Evolutionary conservation across 2,888 invertebrate genomes (phyloP), one percentile per base, ranked within the genome.

Genomic region (Thera obeliscata): DNA sequence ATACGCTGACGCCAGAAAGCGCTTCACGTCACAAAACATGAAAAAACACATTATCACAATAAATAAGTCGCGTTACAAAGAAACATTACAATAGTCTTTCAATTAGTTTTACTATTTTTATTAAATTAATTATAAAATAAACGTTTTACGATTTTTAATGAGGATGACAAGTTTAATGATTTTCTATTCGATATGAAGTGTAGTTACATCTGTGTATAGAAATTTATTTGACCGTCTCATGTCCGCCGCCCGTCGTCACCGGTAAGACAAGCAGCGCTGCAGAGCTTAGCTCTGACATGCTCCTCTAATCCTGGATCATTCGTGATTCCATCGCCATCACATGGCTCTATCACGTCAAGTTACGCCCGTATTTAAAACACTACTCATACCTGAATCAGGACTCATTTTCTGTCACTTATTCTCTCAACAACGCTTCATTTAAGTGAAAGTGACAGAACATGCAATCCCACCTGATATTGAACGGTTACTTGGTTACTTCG

Each of bases 101-200:
- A 83, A 85, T 82, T 84, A 81, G 82, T 89, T 91, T 89, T 89
- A 87, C 89, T 82, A 82, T 88, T 88, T 87, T 90, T 89, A 87
- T 86, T 80, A 81, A 46, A 82, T 78, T 79, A 82, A 81, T 76
- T 76, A 80, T 79, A 78, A 74, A 81, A 71, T 75, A 80, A 81
- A 76, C 71, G 78, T 87, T 89, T 88, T 88, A 84, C 88, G 83
- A 83, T 91, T 89, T 91, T 89, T 88, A 85, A 84, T 72, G 62
- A 69, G 61, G 78, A 80, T 81, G 81, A 80, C 43, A 64, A 48
- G 67, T 73, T 70, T 73, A 72, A 75, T 78, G 64, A 76, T 77
- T 69, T 71, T 70, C 66, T 73, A 69, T 69, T 69, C 68, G 66
- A 77, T 66, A 69, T 57, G 58, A 64, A 68, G 70, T 72, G 52